Percentiles rank a stretch among this genome's conserved stretches.
phyloP scores from a whole-genome alignment of 2,888 invertebrate species.

The Phaedon cochleariae region DNA sequence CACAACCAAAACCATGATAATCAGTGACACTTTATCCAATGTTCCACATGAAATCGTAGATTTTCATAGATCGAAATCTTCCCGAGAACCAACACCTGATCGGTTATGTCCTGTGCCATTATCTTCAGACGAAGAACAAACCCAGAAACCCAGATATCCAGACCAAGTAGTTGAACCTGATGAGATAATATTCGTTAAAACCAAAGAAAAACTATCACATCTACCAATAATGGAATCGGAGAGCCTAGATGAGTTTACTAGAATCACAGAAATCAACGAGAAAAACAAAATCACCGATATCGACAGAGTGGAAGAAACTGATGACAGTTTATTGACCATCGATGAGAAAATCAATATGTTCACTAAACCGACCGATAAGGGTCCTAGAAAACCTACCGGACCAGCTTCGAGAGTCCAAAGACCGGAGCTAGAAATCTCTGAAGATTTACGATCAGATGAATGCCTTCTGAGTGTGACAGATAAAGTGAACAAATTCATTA shows the following conservation, averaged over 20 bases:
- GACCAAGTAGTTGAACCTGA: constrained; percentile 80
- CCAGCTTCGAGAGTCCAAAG: constrained; percentile 57
- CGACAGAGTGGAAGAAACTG: constrained; percentile 61
- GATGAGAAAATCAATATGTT: constrained; percentile 66
- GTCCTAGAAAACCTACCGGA: constrained; percentile 49
- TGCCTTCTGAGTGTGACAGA: constrained; percentile 74
- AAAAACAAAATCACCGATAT: constrained; percentile 52
- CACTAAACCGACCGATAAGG: constrained; percentile 56
- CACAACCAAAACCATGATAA: constrained; percentile 66
- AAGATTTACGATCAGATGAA: constrained; percentile 69
- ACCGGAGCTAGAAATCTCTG: constrained; percentile 66
- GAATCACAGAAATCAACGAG: constrained; percentile 53
- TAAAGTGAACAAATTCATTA: constrained; percentile 75
- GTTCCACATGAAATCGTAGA: constrained; percentile 73
- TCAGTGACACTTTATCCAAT: constrained; percentile 58
- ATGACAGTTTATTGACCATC: constrained; percentile 66
- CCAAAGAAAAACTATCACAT: constrained; percentile 59
- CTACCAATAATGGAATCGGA: constrained; percentile 69
- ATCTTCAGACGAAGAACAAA: constrained; percentile 65
- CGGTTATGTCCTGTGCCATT: constrained; percentile 74
- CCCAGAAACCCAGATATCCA: constrained; percentile 74
- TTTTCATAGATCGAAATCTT: constrained; percentile 77
- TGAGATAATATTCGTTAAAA: constrained; percentile 65
- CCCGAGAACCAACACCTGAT: constrained; percentile 79
- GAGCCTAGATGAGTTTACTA: constrained; percentile 66